Evolutionary conservation across 2,113 vertebrate species (phyloP).

Genomic region (Nettapus auritus): DNA sequence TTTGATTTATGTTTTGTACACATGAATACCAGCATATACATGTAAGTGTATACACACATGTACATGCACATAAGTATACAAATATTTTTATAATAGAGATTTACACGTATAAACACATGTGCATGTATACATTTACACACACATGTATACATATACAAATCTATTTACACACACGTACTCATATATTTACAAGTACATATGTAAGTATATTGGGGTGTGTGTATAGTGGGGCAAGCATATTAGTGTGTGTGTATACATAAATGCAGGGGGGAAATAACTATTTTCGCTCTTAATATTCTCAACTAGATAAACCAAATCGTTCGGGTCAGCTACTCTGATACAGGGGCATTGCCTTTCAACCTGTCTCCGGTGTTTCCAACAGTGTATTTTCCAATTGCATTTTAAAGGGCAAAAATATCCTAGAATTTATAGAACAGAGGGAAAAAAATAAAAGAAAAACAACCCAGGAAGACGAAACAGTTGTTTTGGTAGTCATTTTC

Average conservation of each 20-base stretch:
- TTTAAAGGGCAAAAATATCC: neutral
- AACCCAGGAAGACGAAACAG: accelerated
- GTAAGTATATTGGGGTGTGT: neutral
- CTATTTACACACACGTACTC: neutral
- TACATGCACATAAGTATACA: neutral
- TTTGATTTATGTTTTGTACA: neutral
- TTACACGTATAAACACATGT: neutral
- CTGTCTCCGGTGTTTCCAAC: neutral
- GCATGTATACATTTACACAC: neutral
- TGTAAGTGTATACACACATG: accelerated
- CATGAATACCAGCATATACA: too few relatives aligned
- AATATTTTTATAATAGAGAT: neutral
- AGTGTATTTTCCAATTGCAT: neutral
- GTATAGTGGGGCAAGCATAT: neutral
- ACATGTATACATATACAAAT: neutral
- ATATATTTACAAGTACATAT: neutral
- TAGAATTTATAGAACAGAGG: neutral
- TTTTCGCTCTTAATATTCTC: neutral
- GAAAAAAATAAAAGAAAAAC: neutral
- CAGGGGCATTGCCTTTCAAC: neutral
- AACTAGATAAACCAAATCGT: neutral
- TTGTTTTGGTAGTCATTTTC: neutral
- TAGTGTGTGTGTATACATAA: accelerated
- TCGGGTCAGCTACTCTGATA: neutral
- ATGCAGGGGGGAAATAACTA: neutral